These are phyloP conservation scores for Hylaea fasciaria DNA, from an alignment of 2,888 invertebrate species.

Conservation along the genomic window DNA sequence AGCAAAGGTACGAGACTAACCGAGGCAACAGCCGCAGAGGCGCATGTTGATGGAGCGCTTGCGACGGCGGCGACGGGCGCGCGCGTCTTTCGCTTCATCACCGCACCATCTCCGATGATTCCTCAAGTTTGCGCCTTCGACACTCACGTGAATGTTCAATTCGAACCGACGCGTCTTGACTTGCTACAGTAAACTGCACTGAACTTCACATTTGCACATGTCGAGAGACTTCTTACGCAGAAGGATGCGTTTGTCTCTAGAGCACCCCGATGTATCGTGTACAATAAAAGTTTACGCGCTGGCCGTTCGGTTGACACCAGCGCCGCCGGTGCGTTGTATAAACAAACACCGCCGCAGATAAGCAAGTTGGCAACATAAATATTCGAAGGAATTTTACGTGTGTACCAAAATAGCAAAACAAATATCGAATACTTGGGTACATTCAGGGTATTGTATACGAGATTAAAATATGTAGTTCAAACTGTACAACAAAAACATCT, in stretches of 20 bases:
- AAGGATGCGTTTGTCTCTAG: constrained; percentile 39
- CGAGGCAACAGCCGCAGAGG: constrained; percentile 81
- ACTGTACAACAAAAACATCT: constrained; percentile 33
- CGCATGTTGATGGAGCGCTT: constrained; percentile 76
- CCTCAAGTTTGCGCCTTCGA: constrained; percentile 57
- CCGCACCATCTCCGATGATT: constrained; percentile 64
- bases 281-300: constrained; percentile 55
- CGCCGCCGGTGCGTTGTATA: constrained; percentile 59
- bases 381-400: constrained; percentile 50
- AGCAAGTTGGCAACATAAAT: constrained; percentile 62
- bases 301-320: constrained; percentile 50
- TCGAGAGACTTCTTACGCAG: constrained; percentile 15
- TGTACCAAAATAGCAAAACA: constrained; percentile 52
- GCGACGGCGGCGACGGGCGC: constrained; percentile 66
- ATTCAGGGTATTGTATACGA: constrained; percentile 43
- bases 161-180: constrained; percentile 70
- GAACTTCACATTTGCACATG: constrained; percentile 22
- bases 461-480: constrained; percentile 44
- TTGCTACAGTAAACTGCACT: constrained; percentile 34
- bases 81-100: constrained; percentile 65
- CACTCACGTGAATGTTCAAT: constrained; percentile 74
- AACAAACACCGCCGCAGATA: constrained; percentile 68
- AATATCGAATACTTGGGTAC: constrained; percentile 41
- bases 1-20: constrained; percentile 58
- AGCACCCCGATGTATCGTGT: constrained; percentile 39